phyloP scores from a whole-genome alignment of 30 jellyfish, hydroid and myxozoan genomes.

The Euphysa ruthae region DNA sequence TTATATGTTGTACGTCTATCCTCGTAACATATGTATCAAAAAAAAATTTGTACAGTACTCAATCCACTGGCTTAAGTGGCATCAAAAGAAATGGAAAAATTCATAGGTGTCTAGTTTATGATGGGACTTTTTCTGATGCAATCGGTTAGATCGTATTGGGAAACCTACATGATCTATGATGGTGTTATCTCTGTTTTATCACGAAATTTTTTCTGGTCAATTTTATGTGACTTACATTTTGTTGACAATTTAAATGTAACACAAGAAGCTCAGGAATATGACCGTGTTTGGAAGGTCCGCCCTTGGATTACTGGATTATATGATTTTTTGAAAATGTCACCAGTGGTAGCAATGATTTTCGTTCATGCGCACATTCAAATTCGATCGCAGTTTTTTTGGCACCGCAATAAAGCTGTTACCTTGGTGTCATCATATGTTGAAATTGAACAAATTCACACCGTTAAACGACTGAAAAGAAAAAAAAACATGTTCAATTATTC shows the following conservation, averaged over 20 bases:
- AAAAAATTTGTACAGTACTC: background rate
- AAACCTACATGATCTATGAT: slow-evolving; percentile 20
- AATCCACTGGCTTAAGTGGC: slow-evolving; percentile 16
- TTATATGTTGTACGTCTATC: too few species aligned
- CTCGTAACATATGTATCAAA: too few species aligned
- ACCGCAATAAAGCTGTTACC: too few species aligned
- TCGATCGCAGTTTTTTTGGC: too few species aligned
- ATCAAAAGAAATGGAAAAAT: slow-evolving; percentile 14
- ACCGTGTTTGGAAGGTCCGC: slow-evolving; percentile 6
- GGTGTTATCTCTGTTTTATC: slow-evolving; percentile 21
- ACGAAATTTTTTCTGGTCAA: slow-evolving; percentile 11
- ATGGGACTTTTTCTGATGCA: slow-evolving; percentile 43
- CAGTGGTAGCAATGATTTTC: too few species aligned
- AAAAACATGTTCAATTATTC: too few species aligned
- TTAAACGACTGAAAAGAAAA: too few species aligned
- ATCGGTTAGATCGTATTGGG: slow-evolving; percentile 28
- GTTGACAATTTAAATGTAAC: slow-evolving; percentile 10
- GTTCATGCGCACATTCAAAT: too few species aligned
- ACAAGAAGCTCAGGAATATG: background rate
- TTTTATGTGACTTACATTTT: slow-evolving; percentile 18
- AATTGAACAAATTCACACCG: too few species aligned
- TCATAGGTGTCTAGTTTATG: slow-evolving; percentile 15
- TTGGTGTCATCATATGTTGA: too few species aligned
- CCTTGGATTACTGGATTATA: slow-evolving; percentile 5
- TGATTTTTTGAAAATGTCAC: slow-evolving; percentile 4